Evolutionary conservation across 2,888 invertebrate species (phyloP).

Genomic region (Julus scanicus): DNA sequence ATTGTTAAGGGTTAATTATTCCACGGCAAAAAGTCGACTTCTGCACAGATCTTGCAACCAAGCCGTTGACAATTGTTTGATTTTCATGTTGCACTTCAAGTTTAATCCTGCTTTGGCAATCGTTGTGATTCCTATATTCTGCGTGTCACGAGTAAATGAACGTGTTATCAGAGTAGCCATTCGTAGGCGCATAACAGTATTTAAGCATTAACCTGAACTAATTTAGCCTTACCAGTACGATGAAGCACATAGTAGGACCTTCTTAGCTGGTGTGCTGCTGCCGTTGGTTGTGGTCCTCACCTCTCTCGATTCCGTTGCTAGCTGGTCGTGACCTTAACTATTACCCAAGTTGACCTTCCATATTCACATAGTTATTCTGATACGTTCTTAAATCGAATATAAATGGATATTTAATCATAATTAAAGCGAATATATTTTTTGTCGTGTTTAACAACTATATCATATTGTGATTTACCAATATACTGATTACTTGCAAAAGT

Average conservation of each 20-base stretch:
- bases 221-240: conserved; percentile 43
- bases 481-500: neutral
- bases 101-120: conserved; percentile 43
- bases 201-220: conserved; percentile 45
- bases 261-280: neutral
- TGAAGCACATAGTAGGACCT: conserved; percentile 11
- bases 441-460: conserved; percentile 45
- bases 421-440: conserved; percentile 44
- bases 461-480: conserved; percentile 44
- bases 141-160: conserved; percentile 8
- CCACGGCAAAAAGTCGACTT: conserved; percentile 1
- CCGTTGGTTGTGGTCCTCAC: too few species aligned
- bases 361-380: conserved; percentile 43
- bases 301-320: neutral
- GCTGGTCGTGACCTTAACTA: conserved; percentile 38
- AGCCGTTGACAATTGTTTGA: neutral
- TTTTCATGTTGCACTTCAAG: neutral
- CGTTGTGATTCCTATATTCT: conserved; percentile 31
- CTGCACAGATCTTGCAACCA: neutral
- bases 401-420: conserved; percentile 38
- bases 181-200: conserved; percentile 26
- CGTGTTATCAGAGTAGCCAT: conserved; percentile 40
- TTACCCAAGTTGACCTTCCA: conserved; percentile 43
- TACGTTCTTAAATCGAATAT: conserved; percentile 40
- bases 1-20: neutral